Evolutionary conservation across 2,888 invertebrate species (phyloP).

Genomic region (Stegophylla sp.): DNA sequence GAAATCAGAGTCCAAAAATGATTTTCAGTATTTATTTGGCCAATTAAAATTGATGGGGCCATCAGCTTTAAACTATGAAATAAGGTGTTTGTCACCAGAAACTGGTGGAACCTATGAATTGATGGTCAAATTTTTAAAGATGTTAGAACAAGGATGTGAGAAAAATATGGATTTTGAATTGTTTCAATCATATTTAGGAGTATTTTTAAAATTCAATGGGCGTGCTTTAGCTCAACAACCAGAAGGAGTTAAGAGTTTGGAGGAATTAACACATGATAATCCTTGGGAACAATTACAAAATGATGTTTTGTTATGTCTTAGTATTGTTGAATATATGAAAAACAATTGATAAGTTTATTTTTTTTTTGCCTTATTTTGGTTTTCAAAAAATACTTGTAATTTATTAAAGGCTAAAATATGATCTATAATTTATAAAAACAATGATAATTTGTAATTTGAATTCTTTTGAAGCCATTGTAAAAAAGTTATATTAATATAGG

Average conservation of each 20-base stretch:
- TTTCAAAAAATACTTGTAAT: no score
- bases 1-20: conserved; percentile 66
- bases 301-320: conserved; percentile 76
- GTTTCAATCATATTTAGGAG: conserved; percentile 84
- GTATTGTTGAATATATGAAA: conserved; percentile 78
- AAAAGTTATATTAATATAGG: no score
- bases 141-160: conserved; percentile 75
- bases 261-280: conserved; percentile 69
- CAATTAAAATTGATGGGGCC: conserved; percentile 78
- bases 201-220: conserved; percentile 85
- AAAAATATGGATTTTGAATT: conserved; percentile 86
- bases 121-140: conserved; percentile 79
- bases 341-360: conserved; percentile 64
- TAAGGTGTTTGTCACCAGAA: conserved; percentile 79
- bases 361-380: no score
- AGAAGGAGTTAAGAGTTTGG: conserved; percentile 69
- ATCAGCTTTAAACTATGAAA: conserved; percentile 85
- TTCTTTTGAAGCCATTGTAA: no score
- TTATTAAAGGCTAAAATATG: no score
- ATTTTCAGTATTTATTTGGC: conserved; percentile 71
- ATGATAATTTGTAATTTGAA: no score
- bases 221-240: conserved; percentile 69
- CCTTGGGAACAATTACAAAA: conserved; percentile 75
- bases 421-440: no score
- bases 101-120: conserved; percentile 75